Evolutionary conservation across 1,140 invertebrate species (phyloP), one percentile per base, ranked within the genome.

Genomic region (Cheumatopsyche charites): DNA sequence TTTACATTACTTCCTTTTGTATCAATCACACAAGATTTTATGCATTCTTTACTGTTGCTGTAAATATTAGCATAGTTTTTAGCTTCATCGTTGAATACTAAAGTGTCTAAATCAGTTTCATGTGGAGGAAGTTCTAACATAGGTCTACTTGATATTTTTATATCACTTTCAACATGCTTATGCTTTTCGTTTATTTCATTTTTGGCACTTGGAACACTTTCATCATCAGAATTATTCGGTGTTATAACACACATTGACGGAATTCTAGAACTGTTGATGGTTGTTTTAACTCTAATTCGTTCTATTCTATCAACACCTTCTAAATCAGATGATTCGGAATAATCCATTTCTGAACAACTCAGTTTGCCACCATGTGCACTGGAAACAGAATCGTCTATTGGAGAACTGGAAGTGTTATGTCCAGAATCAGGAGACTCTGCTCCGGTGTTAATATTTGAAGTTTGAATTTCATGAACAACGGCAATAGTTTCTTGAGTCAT

Each of bases 161-260:
- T 19, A 66, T 72, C 19, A 66, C 66, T 26, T 0, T 21, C 36
- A 29, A 66, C 45, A 66, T 70, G 7, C n/a, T 47, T 67, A 41
- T 58, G 11, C 7, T 42, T 45, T 13, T 19, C 36, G n/a, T 17
- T 36, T 6, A 66, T 55, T 21, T 71, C 61, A 45, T 55, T 49
- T 42, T 71, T 68, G n/a, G 58, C 66, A 68, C 80, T 81, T 73
- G 79, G 83, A 65, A 86, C 79, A 69, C 89, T 89, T 78, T 94
- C 94, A 77, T 95, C 94, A 73, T 95, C 94, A 58, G 92, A 94
- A 67, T 91, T 91, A 0, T 91, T 90, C 9, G 94, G 93, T 6
- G 94, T 95, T 15, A 96, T 95, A 0, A 94, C 93, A 81, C 94
- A 96, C 91, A 96, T 94, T 0, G 93, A 95, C 2, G 94, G 94